phyloP scores from a whole-genome alignment of 2,113 vertebrate genomes.

The Pampusana beccarii region DNA sequence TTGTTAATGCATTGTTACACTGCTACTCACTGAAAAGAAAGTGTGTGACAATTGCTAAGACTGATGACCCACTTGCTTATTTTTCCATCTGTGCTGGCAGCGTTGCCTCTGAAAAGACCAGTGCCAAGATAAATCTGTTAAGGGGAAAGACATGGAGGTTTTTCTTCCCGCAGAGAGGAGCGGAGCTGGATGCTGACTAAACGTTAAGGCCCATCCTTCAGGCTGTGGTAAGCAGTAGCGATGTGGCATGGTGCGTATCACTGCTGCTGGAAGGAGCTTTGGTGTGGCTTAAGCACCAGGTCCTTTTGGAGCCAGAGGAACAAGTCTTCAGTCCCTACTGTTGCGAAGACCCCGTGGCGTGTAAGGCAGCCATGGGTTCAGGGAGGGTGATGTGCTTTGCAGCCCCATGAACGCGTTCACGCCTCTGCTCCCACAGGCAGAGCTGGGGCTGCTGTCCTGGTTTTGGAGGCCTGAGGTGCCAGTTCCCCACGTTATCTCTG shows the following conservation, averaged over 20 bases:
- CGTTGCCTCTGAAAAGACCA: neutral
- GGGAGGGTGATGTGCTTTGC: neutral
- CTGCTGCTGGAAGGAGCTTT: neutral
- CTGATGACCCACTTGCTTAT: slow-evolving; percentile 67
- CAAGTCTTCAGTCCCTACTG: neutral
- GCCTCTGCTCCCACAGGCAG: neutral
- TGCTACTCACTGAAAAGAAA: slow-evolving; percentile 68
- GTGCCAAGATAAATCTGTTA: neutral
- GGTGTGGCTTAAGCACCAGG: rapidly evolving
- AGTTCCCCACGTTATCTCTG: neutral
- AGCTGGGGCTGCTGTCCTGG: neutral
- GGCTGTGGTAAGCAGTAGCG: neutral
- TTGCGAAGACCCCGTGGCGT: neutral
- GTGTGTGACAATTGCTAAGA: slow-evolving; percentile 54
- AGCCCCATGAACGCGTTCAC: rapidly evolving
- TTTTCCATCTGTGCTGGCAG: slow-evolving; percentile 59
- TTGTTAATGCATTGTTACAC: slow-evolving; percentile 69
- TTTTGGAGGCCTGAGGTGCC: neutral
- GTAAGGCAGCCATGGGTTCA: neutral
- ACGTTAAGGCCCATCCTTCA: neutral
- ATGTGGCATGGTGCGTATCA: neutral
- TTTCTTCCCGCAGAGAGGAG: neutral
- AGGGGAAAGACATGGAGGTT: neutral
- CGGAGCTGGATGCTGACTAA: neutral
- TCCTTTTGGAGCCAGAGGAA: neutral